Conservation (phyloP, 2,888 invertebrate genomes). For the Scotopteryx bipunctaria region DNA sequence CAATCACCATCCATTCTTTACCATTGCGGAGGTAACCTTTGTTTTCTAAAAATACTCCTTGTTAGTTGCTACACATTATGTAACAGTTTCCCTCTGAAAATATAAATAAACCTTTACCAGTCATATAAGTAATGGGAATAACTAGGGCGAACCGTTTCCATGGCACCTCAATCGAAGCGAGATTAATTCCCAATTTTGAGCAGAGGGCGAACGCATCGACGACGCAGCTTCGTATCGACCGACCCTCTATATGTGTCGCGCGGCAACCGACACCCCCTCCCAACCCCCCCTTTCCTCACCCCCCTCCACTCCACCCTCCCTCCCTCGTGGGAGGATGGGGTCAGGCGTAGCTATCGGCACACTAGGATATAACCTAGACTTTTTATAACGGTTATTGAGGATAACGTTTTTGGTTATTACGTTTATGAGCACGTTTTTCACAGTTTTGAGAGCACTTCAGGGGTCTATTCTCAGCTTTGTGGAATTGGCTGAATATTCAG, state of each 20-base stretch:
- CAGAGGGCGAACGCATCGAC: conserved; percentile 39
- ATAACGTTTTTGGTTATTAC: conserved; percentile 25
- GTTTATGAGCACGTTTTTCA: conserved; percentile 30
- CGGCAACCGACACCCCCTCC: conserved; percentile 57
- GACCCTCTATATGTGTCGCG: conserved; percentile 72
- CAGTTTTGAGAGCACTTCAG: conserved; percentile 9
- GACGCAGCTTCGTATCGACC: conserved; percentile 80
- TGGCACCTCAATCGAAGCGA: conserved; percentile 30
- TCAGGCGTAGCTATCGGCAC: conserved; percentile 52
- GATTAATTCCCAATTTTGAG: conserved; percentile 41
- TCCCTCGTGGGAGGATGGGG: conserved; percentile 47
- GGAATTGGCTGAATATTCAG: neutral
- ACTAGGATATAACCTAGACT: conserved; percentile 52
- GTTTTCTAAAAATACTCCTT: neutral
- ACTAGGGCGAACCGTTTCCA: conserved; percentile 24
- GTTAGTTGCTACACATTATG: too few relatives aligned
- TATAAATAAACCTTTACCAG: neutral
- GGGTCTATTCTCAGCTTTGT: conserved; percentile 6
- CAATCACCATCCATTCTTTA: too few relatives aligned
- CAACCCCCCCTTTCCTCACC: conserved; percentile 38
- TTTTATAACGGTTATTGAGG: conserved; percentile 43
- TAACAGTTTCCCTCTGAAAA: neutral
- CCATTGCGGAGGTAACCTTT: too few relatives aligned
- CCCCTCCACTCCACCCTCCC: conserved; percentile 40
- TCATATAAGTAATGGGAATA: conserved; percentile 5